Evolutionary conservation across 1,140 invertebrate species (phyloP).

Genomic region (Apis dorsata): DNA sequence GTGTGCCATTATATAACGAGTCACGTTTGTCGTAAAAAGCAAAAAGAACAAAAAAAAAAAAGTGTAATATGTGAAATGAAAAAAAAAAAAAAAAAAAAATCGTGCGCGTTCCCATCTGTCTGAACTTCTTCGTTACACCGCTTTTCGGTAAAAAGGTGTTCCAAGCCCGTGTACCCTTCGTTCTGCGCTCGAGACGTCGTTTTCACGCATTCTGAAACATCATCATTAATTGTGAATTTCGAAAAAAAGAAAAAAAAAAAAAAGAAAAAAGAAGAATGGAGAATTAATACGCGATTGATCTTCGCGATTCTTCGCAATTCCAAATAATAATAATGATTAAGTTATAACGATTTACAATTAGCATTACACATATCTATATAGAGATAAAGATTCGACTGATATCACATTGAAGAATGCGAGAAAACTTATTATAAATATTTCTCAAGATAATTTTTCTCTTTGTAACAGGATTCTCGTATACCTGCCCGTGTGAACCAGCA

Average conservation of each 20-base stretch:
- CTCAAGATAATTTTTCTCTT: not conserved
- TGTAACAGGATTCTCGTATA: constrained; percentile 1
- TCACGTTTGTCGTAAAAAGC: constrained; percentile 75
- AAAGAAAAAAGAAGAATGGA: not conserved
- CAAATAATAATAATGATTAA: no score
- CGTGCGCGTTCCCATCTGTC: constrained; percentile 56
- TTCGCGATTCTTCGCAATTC: no score
- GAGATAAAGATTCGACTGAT: not conserved
- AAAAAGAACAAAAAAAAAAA: constrained; percentile 46
- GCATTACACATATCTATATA: not conserved
- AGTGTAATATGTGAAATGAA: constrained; percentile 38
- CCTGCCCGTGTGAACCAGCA: constrained; percentile 10
- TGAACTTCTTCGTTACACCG: constrained; percentile 42
- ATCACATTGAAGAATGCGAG: not conserved
- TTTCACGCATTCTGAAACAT: not conserved
- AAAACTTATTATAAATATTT: not conserved
- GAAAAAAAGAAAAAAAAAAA: not conserved
- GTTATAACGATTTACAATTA: not conserved
- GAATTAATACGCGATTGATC: no score
- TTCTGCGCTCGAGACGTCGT: not conserved
- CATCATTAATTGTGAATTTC: no score
- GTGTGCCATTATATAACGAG: constrained; percentile 79
- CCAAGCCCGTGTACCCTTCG: constrained; percentile 25
- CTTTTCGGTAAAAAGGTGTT: constrained; percentile 15
- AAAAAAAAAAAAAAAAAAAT: constrained; percentile 1